phyloP scores from a whole-genome alignment of 2,888 invertebrate species.

The Gibbula magus region DNA sequence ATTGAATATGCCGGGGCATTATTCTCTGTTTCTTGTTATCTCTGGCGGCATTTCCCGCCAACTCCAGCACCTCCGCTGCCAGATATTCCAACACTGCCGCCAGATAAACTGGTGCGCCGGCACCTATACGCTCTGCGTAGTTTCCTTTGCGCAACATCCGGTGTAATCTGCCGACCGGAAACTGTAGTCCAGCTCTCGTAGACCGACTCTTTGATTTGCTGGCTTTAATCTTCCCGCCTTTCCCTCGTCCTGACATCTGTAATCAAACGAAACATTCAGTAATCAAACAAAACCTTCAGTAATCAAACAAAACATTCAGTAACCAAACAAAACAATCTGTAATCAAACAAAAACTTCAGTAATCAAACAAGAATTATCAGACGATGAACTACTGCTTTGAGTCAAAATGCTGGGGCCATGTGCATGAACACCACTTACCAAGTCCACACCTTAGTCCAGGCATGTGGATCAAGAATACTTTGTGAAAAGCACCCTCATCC shows the following conservation, averaged over 20 bases:
- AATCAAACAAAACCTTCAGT: constrained; percentile 47
- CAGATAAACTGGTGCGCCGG: constrained; percentile 72
- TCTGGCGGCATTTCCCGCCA: constrained; percentile 75
- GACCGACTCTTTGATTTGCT: constrained; percentile 66
- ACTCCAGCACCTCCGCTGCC: constrained; percentile 79
- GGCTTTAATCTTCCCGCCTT: constrained; percentile 70
- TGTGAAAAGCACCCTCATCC: no score
- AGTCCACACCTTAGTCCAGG: no score
- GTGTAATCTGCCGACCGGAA: constrained; percentile 72
- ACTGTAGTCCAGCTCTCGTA: constrained; percentile 70
- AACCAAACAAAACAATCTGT: constrained; percentile 46
- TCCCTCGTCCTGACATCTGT: constrained; percentile 72
- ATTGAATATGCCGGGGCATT: constrained; percentile 84
- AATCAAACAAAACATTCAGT: no score
- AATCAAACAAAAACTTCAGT: no score
- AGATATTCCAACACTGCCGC: constrained; percentile 75
- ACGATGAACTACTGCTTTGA: no score
- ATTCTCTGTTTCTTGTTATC: constrained; percentile 82
- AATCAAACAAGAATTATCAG: no score
- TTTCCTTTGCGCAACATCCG: constrained; percentile 71
- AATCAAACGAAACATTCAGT: no score
- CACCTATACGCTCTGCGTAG: constrained; percentile 72
- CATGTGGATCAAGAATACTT: no score
- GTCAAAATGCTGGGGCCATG: no score
- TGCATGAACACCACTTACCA: no score